Evolutionary conservation across 2,888 invertebrate species (phyloP).

Genomic region (Drosophila nr. medialis): DNA sequence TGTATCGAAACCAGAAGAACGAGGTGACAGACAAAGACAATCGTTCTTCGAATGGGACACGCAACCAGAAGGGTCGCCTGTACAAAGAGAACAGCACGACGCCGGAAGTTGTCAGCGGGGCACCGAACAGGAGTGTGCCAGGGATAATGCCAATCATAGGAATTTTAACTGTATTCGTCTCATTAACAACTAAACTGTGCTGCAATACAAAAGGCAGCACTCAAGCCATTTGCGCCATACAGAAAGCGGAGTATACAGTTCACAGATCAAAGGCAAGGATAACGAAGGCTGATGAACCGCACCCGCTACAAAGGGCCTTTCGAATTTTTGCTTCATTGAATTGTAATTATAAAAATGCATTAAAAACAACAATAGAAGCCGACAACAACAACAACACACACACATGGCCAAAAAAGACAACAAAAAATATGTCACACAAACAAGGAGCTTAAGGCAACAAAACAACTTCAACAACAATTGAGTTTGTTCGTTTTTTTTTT

Average conservation of each 20-base stretch:
- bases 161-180: conserved; percentile 65
- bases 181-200: conserved; percentile 49
- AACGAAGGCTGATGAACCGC: conserved; percentile 6
- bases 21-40: conserved; percentile 83
- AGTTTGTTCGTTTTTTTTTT: not conserved
- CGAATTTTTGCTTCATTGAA: conserved; percentile 73
- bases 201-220: conserved; percentile 20
- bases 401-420: conserved; percentile 28
- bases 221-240: not conserved
- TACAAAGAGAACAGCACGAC: conserved; percentile 82
- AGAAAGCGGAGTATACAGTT: conserved; percentile 2
- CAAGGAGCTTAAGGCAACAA: not conserved
- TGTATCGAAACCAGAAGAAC: conserved; percentile 70
- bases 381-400: conserved; percentile 15
- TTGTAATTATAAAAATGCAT: conserved; percentile 59
- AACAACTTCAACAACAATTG: not conserved
- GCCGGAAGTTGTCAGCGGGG: conserved; percentile 65
- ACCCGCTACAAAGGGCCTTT: conserved; percentile 37
- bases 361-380: conserved; percentile 25
- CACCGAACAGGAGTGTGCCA: conserved; percentile 26
- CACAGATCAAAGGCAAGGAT: conserved; percentile 24
- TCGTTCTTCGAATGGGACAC: conserved; percentile 83
- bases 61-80: conserved; percentile 84
- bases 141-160: conserved; percentile 57
- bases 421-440: conserved; percentile 12